Conservation (phyloP, 1,140 invertebrate genomes). For the Magallana ariakensis region DNA sequence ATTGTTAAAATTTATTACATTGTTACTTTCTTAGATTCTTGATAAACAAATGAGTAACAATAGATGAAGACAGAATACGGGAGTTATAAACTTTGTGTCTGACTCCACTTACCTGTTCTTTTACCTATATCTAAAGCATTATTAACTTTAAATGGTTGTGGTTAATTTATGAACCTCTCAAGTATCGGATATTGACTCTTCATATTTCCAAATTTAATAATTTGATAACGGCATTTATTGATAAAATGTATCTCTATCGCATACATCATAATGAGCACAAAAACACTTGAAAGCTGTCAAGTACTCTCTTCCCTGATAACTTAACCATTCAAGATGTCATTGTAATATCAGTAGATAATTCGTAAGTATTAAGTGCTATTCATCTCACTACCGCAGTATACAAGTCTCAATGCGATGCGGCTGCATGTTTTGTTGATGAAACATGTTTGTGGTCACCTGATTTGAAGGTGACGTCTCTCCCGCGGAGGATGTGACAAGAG, state of each 20-base stretch:
- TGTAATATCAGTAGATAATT: neutral
- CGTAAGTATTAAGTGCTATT: neutral
- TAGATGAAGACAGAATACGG: neutral
- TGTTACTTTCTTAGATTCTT: neutral
- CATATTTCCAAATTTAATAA: conserved; percentile 14
- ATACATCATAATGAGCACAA: neutral
- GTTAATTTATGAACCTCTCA: neutral
- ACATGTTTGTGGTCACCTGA: conserved; percentile 2
- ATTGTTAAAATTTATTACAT: conserved; percentile 18
- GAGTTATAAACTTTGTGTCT: neutral
- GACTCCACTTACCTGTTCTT: neutral
- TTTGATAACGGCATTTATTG: neutral
- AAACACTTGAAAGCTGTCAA: conserved; percentile 18
- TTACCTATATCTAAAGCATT: neutral
- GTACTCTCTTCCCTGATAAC: neutral
- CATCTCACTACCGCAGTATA: neutral
- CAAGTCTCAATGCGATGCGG: neutral
- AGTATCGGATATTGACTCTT: conserved; percentile 26
- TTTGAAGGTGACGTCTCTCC: neutral
- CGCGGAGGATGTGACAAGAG: neutral
- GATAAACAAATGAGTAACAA: neutral
- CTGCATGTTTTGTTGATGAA: conserved; percentile 16
- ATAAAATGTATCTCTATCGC: neutral
- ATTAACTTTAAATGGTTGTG: neutral
- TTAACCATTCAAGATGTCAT: neutral